Percentiles rank a stretch among this genome's conserved stretches.
Conservation (phyloP, 1,140 invertebrate species). For the Coboldia fuscipes region DNA sequence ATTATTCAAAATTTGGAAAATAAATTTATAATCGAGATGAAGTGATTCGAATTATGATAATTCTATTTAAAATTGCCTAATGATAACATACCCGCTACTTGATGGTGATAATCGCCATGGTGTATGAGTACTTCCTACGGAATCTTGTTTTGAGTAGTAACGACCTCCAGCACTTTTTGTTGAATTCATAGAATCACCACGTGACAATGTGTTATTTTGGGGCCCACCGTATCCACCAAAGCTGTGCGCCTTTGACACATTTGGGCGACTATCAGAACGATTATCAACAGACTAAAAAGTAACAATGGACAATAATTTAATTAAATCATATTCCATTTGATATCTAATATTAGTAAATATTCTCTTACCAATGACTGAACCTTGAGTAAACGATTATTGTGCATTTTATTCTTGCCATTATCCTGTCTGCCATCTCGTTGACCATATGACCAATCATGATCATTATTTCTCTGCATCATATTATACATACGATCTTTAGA, state of each 20-base stretch:
- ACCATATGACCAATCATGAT: constrained; percentile 5
- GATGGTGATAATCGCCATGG: constrained; percentile 56
- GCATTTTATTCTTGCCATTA: constrained; percentile 9
- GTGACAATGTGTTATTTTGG: constrained; percentile 12
- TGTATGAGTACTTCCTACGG: constrained; percentile 36
- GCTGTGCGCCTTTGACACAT: constrained; percentile 64
- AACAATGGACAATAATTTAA: constrained; percentile 18
- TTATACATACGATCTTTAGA: constrained; percentile 65
- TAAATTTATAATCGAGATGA: not conserved
- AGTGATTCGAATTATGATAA: not conserved
- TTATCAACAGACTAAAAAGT: constrained; percentile 26
- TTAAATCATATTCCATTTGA: not conserved
- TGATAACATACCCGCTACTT: constrained; percentile 47
- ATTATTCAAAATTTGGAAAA: too few species aligned
- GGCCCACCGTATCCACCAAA: constrained; percentile 49
- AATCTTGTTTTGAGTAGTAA: constrained; percentile 51
- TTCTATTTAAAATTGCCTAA: not conserved
- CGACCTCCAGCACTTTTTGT: constrained; percentile 28
- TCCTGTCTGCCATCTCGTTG: constrained; percentile 10
- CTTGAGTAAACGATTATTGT: constrained; percentile 17
- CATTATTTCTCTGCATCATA: constrained; percentile 12
- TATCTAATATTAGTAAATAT: not conserved
- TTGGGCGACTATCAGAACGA: constrained; percentile 23
- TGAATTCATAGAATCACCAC: constrained; percentile 27
- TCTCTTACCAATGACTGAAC: constrained; percentile 14